phyloP scores from a whole-genome alignment of 2,113 vertebrate genomes.

The Peromyscus californicus region DNA sequence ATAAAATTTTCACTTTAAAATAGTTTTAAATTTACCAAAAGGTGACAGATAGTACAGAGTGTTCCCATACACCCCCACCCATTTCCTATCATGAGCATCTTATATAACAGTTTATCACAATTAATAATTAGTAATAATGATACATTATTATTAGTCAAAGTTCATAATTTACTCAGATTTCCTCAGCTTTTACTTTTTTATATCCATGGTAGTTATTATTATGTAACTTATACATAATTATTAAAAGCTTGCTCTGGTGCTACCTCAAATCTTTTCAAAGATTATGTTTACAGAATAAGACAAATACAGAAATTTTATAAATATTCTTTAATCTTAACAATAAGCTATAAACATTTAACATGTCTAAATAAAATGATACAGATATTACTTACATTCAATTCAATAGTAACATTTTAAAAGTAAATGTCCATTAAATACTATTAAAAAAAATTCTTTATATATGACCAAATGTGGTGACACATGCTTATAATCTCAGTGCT shows the following conservation, averaged over 20 bases:
- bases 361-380: background rate
- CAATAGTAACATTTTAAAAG: background rate
- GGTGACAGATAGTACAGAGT: background rate
- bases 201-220: background rate
- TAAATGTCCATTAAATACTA: background rate
- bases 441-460: background rate
- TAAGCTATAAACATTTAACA: background rate
- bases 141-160: background rate
- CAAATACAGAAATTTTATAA: constrained; percentile 3
- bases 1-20: constrained; percentile 37
- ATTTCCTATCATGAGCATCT: background rate
- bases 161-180: background rate
- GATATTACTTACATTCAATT: background rate
- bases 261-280: constrained; percentile 5
- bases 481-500: background rate
- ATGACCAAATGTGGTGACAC: background rate
- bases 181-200: constrained; percentile 24
- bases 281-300: constrained; percentile 31
- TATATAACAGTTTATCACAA: background rate
- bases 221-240: background rate
- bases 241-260: constrained; percentile 52
- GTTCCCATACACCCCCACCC: background rate
- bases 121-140: constrained; percentile 8
- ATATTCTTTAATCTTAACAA: constrained; percentile 4
- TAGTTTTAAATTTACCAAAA: constrained; percentile 33